Evolutionary conservation across 1,140 invertebrate genomes (phyloP), one percentile per base, ranked within the genome.

Genomic region (Harlomillsia oculata): DNA sequence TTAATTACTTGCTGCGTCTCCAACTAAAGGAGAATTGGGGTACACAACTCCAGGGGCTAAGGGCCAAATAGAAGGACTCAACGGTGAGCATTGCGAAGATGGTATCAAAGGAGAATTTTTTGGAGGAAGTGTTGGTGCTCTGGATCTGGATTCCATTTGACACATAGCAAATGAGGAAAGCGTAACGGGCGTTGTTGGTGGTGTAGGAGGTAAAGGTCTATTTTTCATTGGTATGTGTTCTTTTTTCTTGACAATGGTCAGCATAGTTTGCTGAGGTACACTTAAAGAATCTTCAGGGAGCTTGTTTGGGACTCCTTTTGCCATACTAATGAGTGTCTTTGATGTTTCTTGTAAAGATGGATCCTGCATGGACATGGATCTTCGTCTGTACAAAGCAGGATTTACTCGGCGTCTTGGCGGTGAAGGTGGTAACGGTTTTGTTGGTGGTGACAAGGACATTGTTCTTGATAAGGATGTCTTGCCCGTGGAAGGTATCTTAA

Each of bases 61-160:
- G 4, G 55, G 55, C 55, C 55, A 57, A 2, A 51, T 23, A 20
- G 46, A 26, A 28, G 55, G 55, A 34, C 46, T 57, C 25, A 36
- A 37, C 2, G 55, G 55, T 4, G 26, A 30, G n/a, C 23, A 16
- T 23, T 49, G 32, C 1, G 46, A 41, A 32, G 28, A 14, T 5
- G 46, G 40, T 0, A 50, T 37, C 1, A 57, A 23, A n/a, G 55
- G 55, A 3, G 41, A 18, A 29, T 37, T 23, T 6, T 39, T 29
- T 44, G 46, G 46, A 13, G 55, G 55, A 6, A 57, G 13, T 8
- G 55, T 57, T 18, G 49, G 49, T 37, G 49, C 9, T 36, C 9
- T 13, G 45, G 45, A 26, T 8, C 13, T 16, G 45, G 45, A 14
- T n/a, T n/a, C n/a, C n/a, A n/a, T n/a, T n/a, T 28, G 13, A 6